Conservation (phyloP, 2,888 invertebrate species). For the Thereva nobilitata region DNA sequence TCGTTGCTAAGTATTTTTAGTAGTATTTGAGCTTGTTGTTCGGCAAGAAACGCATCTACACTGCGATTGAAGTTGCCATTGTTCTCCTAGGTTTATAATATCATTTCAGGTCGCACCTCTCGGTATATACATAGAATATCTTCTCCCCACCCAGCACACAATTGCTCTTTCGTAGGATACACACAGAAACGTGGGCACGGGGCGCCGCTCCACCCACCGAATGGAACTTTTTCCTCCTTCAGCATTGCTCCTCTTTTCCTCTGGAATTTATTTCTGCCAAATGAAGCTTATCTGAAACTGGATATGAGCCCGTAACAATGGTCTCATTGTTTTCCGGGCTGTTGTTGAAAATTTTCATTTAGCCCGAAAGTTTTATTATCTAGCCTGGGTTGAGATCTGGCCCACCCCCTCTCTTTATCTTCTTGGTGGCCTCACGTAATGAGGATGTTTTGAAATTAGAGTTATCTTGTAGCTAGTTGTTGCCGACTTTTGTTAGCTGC, state of each 20-base stretch:
- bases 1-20: too few species aligned
- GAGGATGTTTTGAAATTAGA: conserved; percentile 37
- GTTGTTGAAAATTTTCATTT: conserved; percentile 40
- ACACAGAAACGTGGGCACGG: too few species aligned
- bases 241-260: conserved; percentile 24
- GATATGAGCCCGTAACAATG: conserved; percentile 30
- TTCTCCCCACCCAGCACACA: too few species aligned
- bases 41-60: too few species aligned
- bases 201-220: too few species aligned
- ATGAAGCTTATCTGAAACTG: conserved; percentile 38
- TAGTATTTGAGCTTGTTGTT: too few species aligned
- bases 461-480: conserved; percentile 30
- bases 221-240: conserved; percentile 25
- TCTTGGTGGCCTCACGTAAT: conserved; percentile 23
- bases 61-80: too few species aligned
- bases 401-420: conserved; percentile 10
- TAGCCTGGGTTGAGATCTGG: conserved; percentile 15
- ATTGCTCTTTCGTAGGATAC: too few species aligned
- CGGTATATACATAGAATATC: too few species aligned
- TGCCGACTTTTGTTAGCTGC: conserved; percentile 19
- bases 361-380: conserved; percentile 39
- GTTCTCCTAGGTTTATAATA: too few species aligned
- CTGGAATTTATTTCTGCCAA: conserved; percentile 38
- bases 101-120: too few species aligned
- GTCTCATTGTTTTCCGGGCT: conserved; percentile 37